Base-by-base conservation (phyloP, 2,888 invertebrate genomes). In the Sinopyrophorus schimmeli region DNA sequence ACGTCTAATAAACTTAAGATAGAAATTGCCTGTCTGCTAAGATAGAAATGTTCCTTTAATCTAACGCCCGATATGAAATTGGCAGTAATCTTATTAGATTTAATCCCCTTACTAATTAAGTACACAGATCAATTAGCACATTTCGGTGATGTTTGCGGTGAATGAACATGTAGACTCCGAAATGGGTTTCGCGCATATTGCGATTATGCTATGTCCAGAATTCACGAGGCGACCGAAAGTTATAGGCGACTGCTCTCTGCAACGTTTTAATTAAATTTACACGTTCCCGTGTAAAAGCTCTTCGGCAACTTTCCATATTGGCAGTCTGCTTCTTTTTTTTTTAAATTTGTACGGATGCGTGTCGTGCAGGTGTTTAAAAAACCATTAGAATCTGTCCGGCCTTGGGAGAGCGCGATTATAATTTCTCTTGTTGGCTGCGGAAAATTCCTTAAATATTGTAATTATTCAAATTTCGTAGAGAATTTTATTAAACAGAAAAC, bases 181-280 rank as follows among this genome's bases (percentile, higher is more conserved):
- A 35, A 44, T 53, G 43, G 47, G 39, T 43, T 38, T 39, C 35
- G 43, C 49, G 34, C 53, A 44, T 49, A 54, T 44, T 44, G 49
- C 30, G 42, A 52, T 57, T 56, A 56, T 47, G 34, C 52, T 55
- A 50, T 48, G 59, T 53, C 49, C 55, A 50, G 52, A 48, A 55
- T 53, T 46, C 47, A 46, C 47, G 46, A 43, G 37, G 31, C 38
- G 38, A 23, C 26, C 24, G 38, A 46, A 37, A 38, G 46, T 31
- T 52, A 37, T 51, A 49, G 31, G 47, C 15, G 23, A 40, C 14
- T 31, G 31, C 38, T 43, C 34, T 23, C 17, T 34, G 44, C 23
- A 16, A 30, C 16, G 9, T 26, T 26, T 34, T 43, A 43, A 43
- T 43, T 43, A 43, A 43, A 20, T 43, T 43, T 35, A 18, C 11